A percentile compares a stretch with the other conserved stretches of the same genome.
Evolutionary conservation across 2,888 invertebrate species (phyloP).

Genomic region (Octonoba sinensis): DNA sequence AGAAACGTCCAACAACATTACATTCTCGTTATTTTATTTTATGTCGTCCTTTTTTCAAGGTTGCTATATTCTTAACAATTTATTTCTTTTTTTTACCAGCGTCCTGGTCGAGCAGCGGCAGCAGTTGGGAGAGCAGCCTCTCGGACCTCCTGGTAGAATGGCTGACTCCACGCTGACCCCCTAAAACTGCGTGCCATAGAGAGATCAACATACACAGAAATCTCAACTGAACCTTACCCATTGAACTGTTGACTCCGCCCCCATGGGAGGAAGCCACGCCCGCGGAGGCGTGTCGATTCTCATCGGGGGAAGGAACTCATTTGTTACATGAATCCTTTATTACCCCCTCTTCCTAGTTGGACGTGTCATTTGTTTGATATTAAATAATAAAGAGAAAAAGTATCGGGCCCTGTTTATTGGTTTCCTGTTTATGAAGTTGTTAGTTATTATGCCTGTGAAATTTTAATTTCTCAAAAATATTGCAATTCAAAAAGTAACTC

Average conservation of each 20-base stretch:
- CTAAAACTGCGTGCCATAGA: too few relatives aligned
- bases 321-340: slow-evolving; percentile 51
- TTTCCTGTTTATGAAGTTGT: not conserved
- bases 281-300: slow-evolving; percentile 21
- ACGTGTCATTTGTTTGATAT: slow-evolving; percentile 63
- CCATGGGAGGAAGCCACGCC: too few relatives aligned
- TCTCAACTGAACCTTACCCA: too few relatives aligned
- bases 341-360: slow-evolving; percentile 50
- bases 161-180: not conserved
- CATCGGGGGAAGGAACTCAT: slow-evolving; percentile 50
- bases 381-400: slow-evolving; percentile 56
- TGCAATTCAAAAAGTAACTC: too few relatives aligned
- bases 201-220: too few relatives aligned
- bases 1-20: not conserved
- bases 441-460: too few relatives aligned
- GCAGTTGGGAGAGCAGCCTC: slow-evolving; percentile 62
- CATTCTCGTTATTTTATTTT: not conserved
- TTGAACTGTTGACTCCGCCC: too few relatives aligned
- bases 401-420: slow-evolving; percentile 58
- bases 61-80: too few relatives aligned
- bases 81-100: slow-evolving; percentile 17
- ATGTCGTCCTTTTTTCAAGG: not conserved
- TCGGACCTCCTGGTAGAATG: slow-evolving; percentile 35
- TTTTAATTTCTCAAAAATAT: too few relatives aligned
- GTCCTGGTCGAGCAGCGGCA: slow-evolving; percentile 59